Evolutionary conservation across 2,888 invertebrate species (phyloP), one percentile per base, ranked within the genome.

Genomic region (Quadriops clusia): DNA sequence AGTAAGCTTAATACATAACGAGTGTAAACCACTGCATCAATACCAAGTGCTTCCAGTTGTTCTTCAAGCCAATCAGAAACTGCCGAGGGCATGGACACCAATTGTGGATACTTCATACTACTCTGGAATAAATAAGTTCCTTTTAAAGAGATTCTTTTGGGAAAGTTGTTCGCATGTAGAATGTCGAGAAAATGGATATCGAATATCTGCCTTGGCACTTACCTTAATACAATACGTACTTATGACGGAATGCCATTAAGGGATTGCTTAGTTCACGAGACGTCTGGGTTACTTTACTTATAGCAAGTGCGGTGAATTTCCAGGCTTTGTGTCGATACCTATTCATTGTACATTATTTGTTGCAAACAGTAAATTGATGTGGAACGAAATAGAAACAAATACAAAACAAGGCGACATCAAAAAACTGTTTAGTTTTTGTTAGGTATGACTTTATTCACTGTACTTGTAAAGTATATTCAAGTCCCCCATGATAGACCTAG

Each of bases 21-120:
- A 47, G 74, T 70, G 61, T 77, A 76, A 43, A 70, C 68, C 39
- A 70, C 66, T 43, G 75, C 74, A 63, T 81, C 79, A 51, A 81
- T 75, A 51, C 79, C 79, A 58, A 77, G 70, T 52, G 74, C 72
- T 64, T 80, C 78, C 63, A 81, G 64, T 64, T 78, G 75, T 60
- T 73, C 70, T 57, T 77, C 75, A 52, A 81, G 70, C 80, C 80
- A 81, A 65, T 72, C 70, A 60, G 76, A 76, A 58, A 80, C 70
- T 62, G 73, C 74, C 60, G 68, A 66, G 55, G 70, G 70, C 63
- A 70, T 67, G 50, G 69, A 66, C 58, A 68, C 66, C 56, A 67
- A 58, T 62, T 68, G 69, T 50, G 68, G 68, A 63, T 70, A 70
- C 68, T 70, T 70, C 71, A 71, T 71, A 57, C 58, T 63, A 60